Conservation (phyloP, 2,888 invertebrate genomes). For the Hipparchia semele region DNA sequence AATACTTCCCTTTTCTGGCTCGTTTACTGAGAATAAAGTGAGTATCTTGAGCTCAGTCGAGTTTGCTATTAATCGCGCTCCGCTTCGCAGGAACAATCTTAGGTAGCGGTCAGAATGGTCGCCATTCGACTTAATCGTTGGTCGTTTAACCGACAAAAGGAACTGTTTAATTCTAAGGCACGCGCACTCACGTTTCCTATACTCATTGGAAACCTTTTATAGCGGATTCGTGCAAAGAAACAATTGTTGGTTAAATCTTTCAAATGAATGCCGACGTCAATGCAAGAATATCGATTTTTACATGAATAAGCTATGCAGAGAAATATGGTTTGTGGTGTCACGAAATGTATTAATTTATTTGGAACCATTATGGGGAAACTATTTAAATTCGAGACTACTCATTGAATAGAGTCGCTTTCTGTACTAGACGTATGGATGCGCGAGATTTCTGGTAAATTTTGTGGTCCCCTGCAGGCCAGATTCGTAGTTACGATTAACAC, state of each 20-base stretch:
- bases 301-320: constrained; percentile 10
- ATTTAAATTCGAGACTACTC: background rate
- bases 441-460: too few relatives aligned
- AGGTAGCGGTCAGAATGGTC: constrained; percentile 59
- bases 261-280: constrained; percentile 48
- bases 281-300: constrained; percentile 26
- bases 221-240: constrained; percentile 49
- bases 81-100: constrained; percentile 53
- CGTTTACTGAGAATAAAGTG: constrained; percentile 40
- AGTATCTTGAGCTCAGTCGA: constrained; percentile 40
- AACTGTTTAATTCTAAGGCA: constrained; percentile 76
- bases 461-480: too few relatives aligned
- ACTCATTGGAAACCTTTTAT: constrained; percentile 57
- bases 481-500: too few relatives aligned
- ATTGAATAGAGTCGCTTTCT: too few relatives aligned
- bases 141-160: constrained; percentile 73
- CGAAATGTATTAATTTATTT: constrained; percentile 6
- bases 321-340: constrained; percentile 16
- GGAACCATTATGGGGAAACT: background rate
- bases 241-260: constrained; percentile 48
- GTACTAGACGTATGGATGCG: too few relatives aligned
- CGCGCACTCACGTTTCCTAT: constrained; percentile 63
- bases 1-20: constrained; percentile 35
- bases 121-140: constrained; percentile 62
- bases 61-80: constrained; percentile 48